phyloP scores from a whole-genome alignment of 2,113 vertebrate species.

The Pitta sordida region DNA sequence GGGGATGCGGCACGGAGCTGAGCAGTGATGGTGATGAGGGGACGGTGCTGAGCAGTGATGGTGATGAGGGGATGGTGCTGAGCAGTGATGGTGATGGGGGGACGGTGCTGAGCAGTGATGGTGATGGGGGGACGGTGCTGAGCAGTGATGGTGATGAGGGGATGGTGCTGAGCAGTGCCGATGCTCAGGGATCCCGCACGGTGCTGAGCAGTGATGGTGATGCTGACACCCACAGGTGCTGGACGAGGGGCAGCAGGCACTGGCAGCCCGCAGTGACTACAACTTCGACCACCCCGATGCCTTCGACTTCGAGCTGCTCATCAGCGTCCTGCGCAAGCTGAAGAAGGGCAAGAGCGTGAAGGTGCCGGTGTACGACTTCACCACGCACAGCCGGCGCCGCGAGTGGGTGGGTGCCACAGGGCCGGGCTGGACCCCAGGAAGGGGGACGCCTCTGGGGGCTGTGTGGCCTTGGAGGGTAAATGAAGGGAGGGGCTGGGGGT shows the following conservation, averaged over 20 bases:
- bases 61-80: no score
- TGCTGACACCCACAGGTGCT: conserved; percentile 70
- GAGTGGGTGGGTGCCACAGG: conserved; percentile 76
- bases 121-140: fast-evolving
- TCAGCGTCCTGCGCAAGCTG: conserved; percentile 83
- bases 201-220: fast-evolving
- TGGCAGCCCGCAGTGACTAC: conserved; percentile 83
- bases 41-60: fast-evolving
- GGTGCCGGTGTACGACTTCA: conserved; percentile 89
- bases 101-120: fast-evolving
- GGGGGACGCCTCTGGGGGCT: fast-evolving
- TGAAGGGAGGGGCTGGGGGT: no score
- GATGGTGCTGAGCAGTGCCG: no score
- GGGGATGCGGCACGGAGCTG: fast-evolving
- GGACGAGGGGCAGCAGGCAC: conserved; percentile 83
- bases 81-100: no score
- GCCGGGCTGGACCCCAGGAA: fast-evolving
- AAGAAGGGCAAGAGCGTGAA: conserved; percentile 92
- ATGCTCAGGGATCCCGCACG: fast-evolving
- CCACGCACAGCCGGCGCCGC: conserved; percentile 82
- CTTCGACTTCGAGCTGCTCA: conserved; percentile 88
- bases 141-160: fast-evolving
- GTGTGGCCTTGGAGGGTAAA: not conserved
- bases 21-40: fast-evolving
- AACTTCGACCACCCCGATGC: conserved; percentile 91